Conservation (phyloP, 2,797 vertebrate genomes). For the Schizothorax lantsangensis region DNA sequence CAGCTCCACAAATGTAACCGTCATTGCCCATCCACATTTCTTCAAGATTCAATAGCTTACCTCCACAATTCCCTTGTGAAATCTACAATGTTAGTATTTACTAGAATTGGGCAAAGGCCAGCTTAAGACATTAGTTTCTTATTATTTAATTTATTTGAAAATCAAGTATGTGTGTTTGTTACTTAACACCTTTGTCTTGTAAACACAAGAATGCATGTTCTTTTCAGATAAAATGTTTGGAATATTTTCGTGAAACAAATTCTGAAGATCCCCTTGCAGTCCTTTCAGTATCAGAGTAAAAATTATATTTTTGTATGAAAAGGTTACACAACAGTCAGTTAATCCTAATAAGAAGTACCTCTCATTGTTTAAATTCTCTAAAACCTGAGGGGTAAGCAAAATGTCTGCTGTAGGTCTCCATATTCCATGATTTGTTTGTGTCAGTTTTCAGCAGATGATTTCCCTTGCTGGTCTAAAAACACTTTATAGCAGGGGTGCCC, state of each 20-base stretch:
- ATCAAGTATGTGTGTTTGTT: neutral
- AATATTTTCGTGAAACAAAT: neutral
- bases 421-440: neutral
- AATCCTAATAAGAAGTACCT: neutral
- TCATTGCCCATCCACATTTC: neutral
- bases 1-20: neutral
- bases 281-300: neutral
- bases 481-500: no score
- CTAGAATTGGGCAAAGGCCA: neutral
- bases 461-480: no score
- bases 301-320: neutral
- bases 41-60: neutral
- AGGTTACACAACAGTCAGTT: neutral
- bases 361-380: neutral
- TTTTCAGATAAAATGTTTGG: neutral
- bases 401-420: neutral
- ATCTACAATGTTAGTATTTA: neutral
- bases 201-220: neutral
- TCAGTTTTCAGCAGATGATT: neutral
- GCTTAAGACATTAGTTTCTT: neutral
- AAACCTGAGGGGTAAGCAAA: neutral
- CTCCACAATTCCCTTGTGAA: neutral
- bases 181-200: neutral
- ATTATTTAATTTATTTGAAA: neutral
- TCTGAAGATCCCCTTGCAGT: neutral